phyloP scores from a whole-genome alignment of 2,888 invertebrate species.

The Rhagium mordax region DNA sequence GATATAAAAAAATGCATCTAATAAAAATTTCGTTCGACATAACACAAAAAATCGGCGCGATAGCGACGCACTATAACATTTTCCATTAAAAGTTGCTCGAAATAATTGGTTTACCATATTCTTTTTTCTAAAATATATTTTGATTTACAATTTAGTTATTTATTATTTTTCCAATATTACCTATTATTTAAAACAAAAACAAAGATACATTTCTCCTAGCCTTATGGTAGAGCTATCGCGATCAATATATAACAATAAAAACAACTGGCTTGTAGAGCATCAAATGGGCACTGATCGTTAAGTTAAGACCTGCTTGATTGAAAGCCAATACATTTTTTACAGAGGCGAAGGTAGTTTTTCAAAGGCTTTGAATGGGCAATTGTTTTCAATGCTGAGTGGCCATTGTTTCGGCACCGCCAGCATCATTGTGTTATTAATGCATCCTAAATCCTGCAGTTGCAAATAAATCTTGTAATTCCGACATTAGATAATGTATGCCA shows the following conservation, averaged over 20 bases:
- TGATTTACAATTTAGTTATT: no score
- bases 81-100: no score
- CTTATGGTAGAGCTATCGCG: neutral
- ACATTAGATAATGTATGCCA: constrained; percentile 38
- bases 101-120: no score
- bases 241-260: constrained; percentile 7
- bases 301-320: constrained; percentile 15
- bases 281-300: constrained; percentile 5
- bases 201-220: neutral
- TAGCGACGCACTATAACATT: no score
- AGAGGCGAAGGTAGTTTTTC: constrained; percentile 5
- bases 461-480: constrained; percentile 39
- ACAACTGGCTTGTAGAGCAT: neutral
- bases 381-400: neutral
- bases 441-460: constrained; percentile 25
- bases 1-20: no score
- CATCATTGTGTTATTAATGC: constrained; percentile 16
- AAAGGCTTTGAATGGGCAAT: constrained; percentile 1
- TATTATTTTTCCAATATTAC: no score
- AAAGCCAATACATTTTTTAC: constrained; percentile 16
- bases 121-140: no score
- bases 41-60: no score
- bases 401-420: constrained; percentile 1
- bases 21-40: no score
- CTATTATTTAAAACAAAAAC: neutral